These are phyloP conservation scores for Achatina immaculata DNA, from an alignment of 1,140 invertebrate species.

Conservation along the genomic window DNA sequence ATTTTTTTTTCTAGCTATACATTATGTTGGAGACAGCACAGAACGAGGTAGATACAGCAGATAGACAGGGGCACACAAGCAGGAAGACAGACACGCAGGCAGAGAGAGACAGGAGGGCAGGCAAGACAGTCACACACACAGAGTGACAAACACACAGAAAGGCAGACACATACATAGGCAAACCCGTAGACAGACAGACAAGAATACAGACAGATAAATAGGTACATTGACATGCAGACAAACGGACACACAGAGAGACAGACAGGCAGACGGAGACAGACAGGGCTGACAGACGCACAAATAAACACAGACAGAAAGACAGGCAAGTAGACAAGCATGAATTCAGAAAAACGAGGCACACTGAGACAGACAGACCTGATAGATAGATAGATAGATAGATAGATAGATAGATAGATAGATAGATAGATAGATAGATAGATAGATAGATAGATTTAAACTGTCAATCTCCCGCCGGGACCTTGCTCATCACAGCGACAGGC, in stretches of 20 bases:
- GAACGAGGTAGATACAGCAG: background rate
- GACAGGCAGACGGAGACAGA: background rate
- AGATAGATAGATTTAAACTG: background rate
- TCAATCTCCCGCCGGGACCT: background rate
- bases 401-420: conserved; percentile 18
- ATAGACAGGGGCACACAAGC: background rate
- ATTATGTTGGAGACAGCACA: background rate
- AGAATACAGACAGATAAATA: background rate
- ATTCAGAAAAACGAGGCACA: background rate
- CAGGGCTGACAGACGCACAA: no score
- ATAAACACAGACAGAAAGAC: background rate
- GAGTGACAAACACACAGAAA: no score
- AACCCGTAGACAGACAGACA: background rate
- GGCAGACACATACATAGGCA: background rate
- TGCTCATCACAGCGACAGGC: background rate
- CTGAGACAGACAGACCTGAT: background rate
- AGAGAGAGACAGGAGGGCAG: background rate
- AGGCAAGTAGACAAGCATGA: background rate
- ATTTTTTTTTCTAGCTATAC: background rate
- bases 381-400: conserved; percentile 16
- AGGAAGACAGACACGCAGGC: no score
- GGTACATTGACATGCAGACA: background rate
- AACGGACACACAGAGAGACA: background rate
- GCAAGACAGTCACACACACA: background rate
- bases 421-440: background rate